Evolutionary conservation across 2,113 vertebrate species (phyloP).

Genomic region (Hippocampus barbouri): DNA sequence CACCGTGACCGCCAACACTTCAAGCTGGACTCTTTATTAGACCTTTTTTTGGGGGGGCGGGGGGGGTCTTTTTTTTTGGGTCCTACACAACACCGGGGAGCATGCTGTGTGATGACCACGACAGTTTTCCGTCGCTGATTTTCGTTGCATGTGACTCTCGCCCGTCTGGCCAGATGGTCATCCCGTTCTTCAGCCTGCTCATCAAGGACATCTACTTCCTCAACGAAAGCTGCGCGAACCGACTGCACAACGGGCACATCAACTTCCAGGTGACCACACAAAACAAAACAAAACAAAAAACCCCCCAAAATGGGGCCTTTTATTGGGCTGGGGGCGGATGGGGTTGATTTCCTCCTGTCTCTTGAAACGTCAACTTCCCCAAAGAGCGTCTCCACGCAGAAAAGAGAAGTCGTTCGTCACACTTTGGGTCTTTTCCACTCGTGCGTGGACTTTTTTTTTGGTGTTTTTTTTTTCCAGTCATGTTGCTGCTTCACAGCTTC

Average conservation of each 20-base stretch:
- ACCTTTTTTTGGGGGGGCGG: neutral
- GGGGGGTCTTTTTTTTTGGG: too few relatives aligned
- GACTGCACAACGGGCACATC: conserved; percentile 85
- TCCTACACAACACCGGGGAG: too few relatives aligned
- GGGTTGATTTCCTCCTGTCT: neutral
- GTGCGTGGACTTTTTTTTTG: neutral
- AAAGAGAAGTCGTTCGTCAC: conserved; percentile 41
- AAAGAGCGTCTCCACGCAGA: conserved; percentile 6
- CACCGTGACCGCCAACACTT: neutral
- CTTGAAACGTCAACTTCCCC: conserved; percentile 24
- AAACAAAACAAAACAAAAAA: neutral
- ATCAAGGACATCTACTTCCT: conserved; percentile 97
- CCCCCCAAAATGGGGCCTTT: neutral
- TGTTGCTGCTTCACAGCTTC: neutral
- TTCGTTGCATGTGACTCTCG: too few relatives aligned
- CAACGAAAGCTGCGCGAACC: conserved; percentile 86
- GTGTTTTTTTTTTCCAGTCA: neutral
- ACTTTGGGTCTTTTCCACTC: neutral
- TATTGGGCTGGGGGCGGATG: too few relatives aligned
- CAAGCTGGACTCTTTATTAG: neutral
- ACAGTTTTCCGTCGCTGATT: neutral
- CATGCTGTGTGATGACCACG: too few relatives aligned
- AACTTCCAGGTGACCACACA: conserved; percentile 84
- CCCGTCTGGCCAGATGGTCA: conserved; percentile 79
- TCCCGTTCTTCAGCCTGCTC: conserved; percentile 96